These are phyloP conservation scores for Petrolisthes manimaculis DNA, from an alignment of 2,888 invertebrate genomes.

Conservation along the genomic window DNA sequence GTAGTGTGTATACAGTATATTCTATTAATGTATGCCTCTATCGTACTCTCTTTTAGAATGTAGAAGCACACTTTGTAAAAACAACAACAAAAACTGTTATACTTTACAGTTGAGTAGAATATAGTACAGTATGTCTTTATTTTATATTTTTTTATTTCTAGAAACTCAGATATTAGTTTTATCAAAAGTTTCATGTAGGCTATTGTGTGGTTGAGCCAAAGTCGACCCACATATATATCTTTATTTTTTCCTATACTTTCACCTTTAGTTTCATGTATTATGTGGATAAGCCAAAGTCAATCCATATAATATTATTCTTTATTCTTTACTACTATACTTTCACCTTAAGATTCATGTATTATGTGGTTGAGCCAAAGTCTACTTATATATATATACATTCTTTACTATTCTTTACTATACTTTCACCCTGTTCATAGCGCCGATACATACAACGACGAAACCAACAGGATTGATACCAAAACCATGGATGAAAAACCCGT, in stretches of 20 bases:
- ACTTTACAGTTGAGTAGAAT: too few species aligned
- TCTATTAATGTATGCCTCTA: too few species aligned
- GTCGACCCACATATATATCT: background rate
- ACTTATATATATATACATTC: background rate
- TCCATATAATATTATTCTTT: background rate
- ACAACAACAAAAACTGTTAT: too few species aligned
- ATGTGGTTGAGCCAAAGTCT: background rate
- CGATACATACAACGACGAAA: conserved; percentile 47
- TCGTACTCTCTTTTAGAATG: too few species aligned
- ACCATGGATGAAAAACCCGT: conserved; percentile 41
- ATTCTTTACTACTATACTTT: background rate
- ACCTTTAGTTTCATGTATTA: background rate
- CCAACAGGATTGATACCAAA: conserved; percentile 38
- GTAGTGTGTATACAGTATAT: too few species aligned
- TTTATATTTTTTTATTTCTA: too few species aligned
- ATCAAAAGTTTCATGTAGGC: too few species aligned
- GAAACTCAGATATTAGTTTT: too few species aligned
- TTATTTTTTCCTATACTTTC: background rate
- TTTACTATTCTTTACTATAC: background rate
- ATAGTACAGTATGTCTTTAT: too few species aligned
- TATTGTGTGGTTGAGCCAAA: too few species aligned
- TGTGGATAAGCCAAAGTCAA: background rate
- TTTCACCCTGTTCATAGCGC: conserved; percentile 25
- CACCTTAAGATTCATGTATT: background rate
- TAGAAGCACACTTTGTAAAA: too few species aligned